Evolutionary conservation across 1,140 invertebrate species (phyloP), one percentile per base, ranked within the genome.

Genomic region (Telenomus remus): DNA sequence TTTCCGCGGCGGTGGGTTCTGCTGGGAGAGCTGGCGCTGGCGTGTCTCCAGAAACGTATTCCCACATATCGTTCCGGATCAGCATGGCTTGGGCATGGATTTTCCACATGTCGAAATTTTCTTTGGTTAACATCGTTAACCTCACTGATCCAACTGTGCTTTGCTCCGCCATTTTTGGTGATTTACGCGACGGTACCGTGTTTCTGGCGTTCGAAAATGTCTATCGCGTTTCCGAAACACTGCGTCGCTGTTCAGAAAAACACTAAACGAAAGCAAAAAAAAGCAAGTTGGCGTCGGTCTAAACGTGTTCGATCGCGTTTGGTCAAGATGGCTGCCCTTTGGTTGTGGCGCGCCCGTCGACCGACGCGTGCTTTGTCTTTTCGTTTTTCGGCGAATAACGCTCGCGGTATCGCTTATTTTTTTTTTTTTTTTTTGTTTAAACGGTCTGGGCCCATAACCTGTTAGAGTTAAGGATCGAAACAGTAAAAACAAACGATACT

Each of bases 31-130:
- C n/a, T 0, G 49, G 19, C 5, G 1, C 1, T 14, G 34, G 11
- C 4, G 16, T 35, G 1, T 51, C 49, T 4, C 49, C 33, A 11
- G 27, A 51, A 4, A 51, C 27, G 35, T 51, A 51, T 35, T 33
- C 49, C 33, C 49, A 51, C 49, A 51, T 51, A 8, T 51, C 49
- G 27, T 51, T 47, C 16, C n/a, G 4, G 5, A 47, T 47, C 13
- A 47, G 14, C 5, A 47, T 4, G 5, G 46, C 46, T 51, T 51
- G 49, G 9, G 49, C 49, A 12, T 51, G 49, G 33, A 51, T 51
- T 12, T 12, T 7, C 49, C 50, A 53, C 15, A 34, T 53, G 12
- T 53, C 33, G 33, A 6, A 53, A 16, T 51, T 51, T 11, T 37
- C 34, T 43, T 44, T 44, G 37, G 1, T 39, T 3, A 39, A n/a